These are phyloP conservation scores for Sebastes alutus DNA, from an alignment of 2,797 vertebrate species.

Conservation along the genomic window DNA sequence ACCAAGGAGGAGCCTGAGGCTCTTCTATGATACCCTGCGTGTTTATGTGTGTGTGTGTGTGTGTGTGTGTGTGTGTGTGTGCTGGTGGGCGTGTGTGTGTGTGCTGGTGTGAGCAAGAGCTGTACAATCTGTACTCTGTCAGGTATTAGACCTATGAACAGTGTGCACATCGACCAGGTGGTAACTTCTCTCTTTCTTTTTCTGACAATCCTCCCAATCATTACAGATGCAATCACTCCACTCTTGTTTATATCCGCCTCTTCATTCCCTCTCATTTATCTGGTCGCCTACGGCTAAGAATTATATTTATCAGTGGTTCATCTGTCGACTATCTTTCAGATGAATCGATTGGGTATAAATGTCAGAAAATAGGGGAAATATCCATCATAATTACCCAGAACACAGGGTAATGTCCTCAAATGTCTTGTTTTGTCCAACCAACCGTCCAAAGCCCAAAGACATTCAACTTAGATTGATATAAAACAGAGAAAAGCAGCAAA, in stretches of 20 bases:
- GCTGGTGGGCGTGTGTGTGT: background rate
- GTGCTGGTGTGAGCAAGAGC: background rate
- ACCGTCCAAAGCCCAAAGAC: background rate
- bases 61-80: background rate
- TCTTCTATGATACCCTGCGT: background rate
- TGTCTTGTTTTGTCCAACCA: background rate
- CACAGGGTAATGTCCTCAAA: background rate
- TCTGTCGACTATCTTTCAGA: background rate
- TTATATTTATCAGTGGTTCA: background rate
- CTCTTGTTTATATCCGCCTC: background rate
- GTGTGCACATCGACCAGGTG: background rate
- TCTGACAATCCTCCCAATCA: background rate
- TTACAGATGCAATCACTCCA: background rate
- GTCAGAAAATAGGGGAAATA: background rate
- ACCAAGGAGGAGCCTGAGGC: background rate
- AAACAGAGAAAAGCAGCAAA: background rate
- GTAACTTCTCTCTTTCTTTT: background rate
- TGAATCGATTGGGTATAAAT: background rate
- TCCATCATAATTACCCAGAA: background rate
- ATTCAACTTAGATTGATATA: background rate
- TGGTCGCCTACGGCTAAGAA: background rate
- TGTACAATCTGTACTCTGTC: conserved; percentile 1
- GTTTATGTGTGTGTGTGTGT: background rate
- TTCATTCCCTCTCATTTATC: background rate
- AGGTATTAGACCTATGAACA: conserved; percentile 4